Evolutionary conservation across 2,888 invertebrate species (phyloP).

Genomic region (Hesperia comma): DNA sequence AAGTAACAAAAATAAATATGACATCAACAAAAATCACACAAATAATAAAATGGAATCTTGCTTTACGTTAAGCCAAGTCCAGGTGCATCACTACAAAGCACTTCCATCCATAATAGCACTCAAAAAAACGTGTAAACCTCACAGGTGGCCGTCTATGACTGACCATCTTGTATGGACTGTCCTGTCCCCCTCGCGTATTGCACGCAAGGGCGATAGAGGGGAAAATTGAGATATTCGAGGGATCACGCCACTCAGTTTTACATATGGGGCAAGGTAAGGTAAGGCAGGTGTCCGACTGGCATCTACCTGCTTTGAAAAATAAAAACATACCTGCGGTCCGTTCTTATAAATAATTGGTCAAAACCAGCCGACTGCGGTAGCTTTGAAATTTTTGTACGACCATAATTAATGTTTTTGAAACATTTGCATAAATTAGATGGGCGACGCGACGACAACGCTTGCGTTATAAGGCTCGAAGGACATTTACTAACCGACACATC

Average conservation of each 20-base stretch:
- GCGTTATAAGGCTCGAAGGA: not conserved
- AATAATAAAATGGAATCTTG: slow-evolving; percentile 43
- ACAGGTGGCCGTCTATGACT: slow-evolving; percentile 75
- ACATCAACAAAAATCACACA: slow-evolving; percentile 16
- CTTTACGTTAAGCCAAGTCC: slow-evolving; percentile 52
- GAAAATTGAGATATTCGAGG: slow-evolving; percentile 55
- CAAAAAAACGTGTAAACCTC: slow-evolving; percentile 65
- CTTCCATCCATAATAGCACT: slow-evolving; percentile 49
- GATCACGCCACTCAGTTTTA: slow-evolving; percentile 47
- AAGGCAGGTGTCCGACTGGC: slow-evolving; percentile 64
- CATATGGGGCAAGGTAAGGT: slow-evolving; percentile 45
- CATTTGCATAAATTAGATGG: slow-evolving; percentile 34
- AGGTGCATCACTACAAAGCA: slow-evolving; percentile 63
- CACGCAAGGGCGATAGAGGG: slow-evolving; percentile 56
- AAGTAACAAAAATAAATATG: not conserved
- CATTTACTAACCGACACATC: slow-evolving; percentile 9
- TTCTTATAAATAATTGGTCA: slow-evolving; percentile 70
- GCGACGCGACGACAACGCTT: slow-evolving; percentile 1
- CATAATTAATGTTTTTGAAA: slow-evolving; percentile 26
- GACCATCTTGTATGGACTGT: slow-evolving; percentile 53
- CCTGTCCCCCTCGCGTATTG: slow-evolving; percentile 52
- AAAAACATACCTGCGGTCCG: slow-evolving; percentile 71
- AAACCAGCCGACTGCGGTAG: slow-evolving; percentile 51
- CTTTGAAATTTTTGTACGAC: slow-evolving; percentile 28
- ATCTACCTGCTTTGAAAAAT: slow-evolving; percentile 66